Base-by-base conservation (phyloP, 2,113 vertebrate species). In the Ctenodactylus gundi region DNA sequence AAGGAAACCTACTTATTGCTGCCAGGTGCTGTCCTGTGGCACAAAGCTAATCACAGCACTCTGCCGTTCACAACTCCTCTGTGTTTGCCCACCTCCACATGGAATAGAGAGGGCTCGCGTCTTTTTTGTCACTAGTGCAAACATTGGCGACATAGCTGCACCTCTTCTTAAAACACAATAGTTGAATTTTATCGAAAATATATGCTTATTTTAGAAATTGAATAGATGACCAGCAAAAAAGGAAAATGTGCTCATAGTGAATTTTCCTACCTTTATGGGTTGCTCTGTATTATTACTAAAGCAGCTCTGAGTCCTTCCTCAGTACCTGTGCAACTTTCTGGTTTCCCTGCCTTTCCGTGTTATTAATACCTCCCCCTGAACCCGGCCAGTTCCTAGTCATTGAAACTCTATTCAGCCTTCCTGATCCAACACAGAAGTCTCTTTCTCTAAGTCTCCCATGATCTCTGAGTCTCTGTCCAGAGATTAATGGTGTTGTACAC, bases 351-450 rank as follows among this genome's bases (percentile, higher is more conserved):
- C 46, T 90, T 73, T 73, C 55, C 31, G 1, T 75, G 34, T 53
- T 64, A n/a, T 44, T 70, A 80, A 20, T 1, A 21, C 73, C 12
- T 25, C 25, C 41, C 21, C 0, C 68, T 34, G 7, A 53, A 2
- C 6, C 6, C 9, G 85, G 29, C 21, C 21, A 23, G 4, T 68
- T 75, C 78, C 62, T 75, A 39, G 15, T 51, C 36, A 55, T 34
- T 94, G 34, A 85, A 97, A 62, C 62, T 85, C 60, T 46, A 3
- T 64, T 49, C 11, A 8, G 23, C 70, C 23, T 41, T 94, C 81
- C 72, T 27, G 67, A 14, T 70, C 31, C 46, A 36, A 87, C 44
- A 39, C 27, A 46, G 64, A 84, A 88, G 34, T 46, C 39, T 80
- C 2, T 51, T 81, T 88, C 55, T 90, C 36, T 85, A 62, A 75